Percentiles rank a stretch among this genome's conserved stretches.
Conservation (phyloP, 2,797 vertebrate genomes). For the Natrix natrix region DNA sequence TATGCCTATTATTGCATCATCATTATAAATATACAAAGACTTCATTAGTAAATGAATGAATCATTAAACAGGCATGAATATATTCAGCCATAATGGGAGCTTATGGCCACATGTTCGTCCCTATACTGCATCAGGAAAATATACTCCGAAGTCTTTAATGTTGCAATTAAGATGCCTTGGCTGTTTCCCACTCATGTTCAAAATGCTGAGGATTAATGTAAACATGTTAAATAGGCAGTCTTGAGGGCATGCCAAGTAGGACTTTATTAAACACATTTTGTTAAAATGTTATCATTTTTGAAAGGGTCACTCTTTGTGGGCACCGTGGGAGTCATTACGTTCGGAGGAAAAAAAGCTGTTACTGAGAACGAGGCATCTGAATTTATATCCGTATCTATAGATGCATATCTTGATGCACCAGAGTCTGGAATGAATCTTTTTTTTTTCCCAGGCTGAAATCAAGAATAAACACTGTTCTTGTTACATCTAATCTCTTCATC, state of each 20-base stretch:
- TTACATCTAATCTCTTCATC: neutral
- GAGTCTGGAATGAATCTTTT: neutral
- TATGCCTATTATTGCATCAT: slow-evolving; percentile 20
- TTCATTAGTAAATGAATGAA: slow-evolving; percentile 31
- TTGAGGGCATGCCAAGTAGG: slow-evolving; percentile 12
- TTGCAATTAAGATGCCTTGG: slow-evolving; percentile 5
- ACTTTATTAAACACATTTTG: slow-evolving; percentile 22
- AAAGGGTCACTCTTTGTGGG: neutral
- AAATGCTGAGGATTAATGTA: slow-evolving; percentile 31
- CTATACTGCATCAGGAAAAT: slow-evolving; percentile 20
- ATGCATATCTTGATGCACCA: neutral
- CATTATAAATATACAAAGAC: slow-evolving; percentile 27
- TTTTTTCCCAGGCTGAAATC: neutral
- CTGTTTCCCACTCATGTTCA: neutral
- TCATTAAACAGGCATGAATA: slow-evolving; percentile 32
- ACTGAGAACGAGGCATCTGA: neutral
- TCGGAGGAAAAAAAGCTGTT: neutral
- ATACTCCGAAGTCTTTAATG: slow-evolving; percentile 20
- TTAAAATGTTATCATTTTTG: slow-evolving; percentile 21
- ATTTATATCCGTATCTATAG: neutral
- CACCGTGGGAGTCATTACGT: neutral
- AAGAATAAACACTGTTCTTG: neutral
- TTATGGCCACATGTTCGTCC: slow-evolving; percentile 25
- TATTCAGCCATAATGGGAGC: slow-evolving; percentile 26
- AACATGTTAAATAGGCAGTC: slow-evolving; percentile 20